Evolutionary conservation across 2,888 invertebrate genomes (phyloP), one percentile per base, ranked within the genome.

Genomic region (Orchesella flavescens): DNA sequence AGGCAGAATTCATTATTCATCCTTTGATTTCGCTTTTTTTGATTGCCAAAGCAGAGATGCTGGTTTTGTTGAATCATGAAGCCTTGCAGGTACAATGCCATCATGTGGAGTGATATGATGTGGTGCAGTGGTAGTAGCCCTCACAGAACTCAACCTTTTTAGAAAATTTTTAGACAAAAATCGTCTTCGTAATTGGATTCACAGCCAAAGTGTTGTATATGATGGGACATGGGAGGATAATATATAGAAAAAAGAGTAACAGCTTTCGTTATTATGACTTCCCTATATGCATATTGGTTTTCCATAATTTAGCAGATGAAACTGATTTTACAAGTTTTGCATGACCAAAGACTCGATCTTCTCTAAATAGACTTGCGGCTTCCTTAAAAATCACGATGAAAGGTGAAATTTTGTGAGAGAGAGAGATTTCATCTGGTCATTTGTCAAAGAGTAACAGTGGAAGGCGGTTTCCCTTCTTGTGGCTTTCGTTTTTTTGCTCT

Each of bases 241-340:
- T 34, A 34, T 34, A 34, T n/a, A 34, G 7, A 34, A 68, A 15
- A 71, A 71, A 17, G 12, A 24, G 46, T 44, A 19, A 73, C 61
- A 61, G 53, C 75, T 65, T 65, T 75, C 75, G 17, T 65, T 63
- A 34, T 75, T 65, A 65, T 23, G 24, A 53, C 75, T 74, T 74
- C 75, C 75, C 55, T 75, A 75, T 53, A 53, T 65, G 65, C 49
- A 49, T 65, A 75, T 65, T 75, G 75, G 65, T 75, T 75, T 75
- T 65, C 57, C 76, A 76, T 57, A 68, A 57, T 57, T 68, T 76
- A 57, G 59, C 66, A 44, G 21, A 76, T 57, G 66, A 57, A 68
- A 68, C 68, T 76, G 68, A 76, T 76, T 75, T 75, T 53, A 76
- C 76, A 65, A 57, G 57, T 57, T 68, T 66, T 66, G 53, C 66